Percentiles rank a stretch among this genome's conserved stretches.
These are phyloP conservation scores for Allobates femoralis DNA, from an alignment of 2,797 vertebrate species.

Conservation along the genomic window DNA sequence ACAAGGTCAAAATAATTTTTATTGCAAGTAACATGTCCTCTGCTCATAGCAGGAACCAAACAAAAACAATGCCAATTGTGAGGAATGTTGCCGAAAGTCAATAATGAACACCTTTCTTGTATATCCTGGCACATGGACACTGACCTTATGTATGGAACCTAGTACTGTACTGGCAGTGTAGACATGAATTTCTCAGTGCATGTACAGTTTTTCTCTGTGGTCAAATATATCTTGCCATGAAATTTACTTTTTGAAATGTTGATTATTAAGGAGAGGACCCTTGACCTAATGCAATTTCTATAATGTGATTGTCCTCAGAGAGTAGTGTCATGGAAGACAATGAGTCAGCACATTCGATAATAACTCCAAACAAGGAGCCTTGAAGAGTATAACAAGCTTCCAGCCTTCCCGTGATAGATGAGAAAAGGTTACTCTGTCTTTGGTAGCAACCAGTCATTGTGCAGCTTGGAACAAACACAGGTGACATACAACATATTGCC, in stretches of 20 bases:
- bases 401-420: slow-evolving; percentile 11
- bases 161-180: background rate
- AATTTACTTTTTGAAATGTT: background rate
- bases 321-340: background rate
- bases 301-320: background rate
- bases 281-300: slow-evolving; percentile 1
- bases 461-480: background rate
- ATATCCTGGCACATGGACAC: too few relatives aligned
- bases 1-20: too few relatives aligned
- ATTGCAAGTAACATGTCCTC: too few relatives aligned
- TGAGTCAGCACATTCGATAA: slow-evolving; percentile 34
- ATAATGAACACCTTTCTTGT: too few relatives aligned
- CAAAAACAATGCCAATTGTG: too few relatives aligned
- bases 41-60: too few relatives aligned
- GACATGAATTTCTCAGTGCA: background rate
- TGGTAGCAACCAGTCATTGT: background rate
- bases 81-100: too few relatives aligned
- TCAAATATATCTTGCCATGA: background rate
- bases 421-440: slow-evolving; percentile 23
- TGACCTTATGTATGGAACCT: too few relatives aligned
- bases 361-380: slow-evolving; percentile 1
- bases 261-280: background rate
- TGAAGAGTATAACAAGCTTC: slow-evolving; percentile 5
- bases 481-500: slow-evolving; percentile 43
- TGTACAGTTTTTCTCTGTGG: background rate